A percentile compares a stretch with the other conserved stretches of the same genome.
Conservation (phyloP, 2,888 invertebrate genomes). For the Polylopha cassiicola region DNA sequence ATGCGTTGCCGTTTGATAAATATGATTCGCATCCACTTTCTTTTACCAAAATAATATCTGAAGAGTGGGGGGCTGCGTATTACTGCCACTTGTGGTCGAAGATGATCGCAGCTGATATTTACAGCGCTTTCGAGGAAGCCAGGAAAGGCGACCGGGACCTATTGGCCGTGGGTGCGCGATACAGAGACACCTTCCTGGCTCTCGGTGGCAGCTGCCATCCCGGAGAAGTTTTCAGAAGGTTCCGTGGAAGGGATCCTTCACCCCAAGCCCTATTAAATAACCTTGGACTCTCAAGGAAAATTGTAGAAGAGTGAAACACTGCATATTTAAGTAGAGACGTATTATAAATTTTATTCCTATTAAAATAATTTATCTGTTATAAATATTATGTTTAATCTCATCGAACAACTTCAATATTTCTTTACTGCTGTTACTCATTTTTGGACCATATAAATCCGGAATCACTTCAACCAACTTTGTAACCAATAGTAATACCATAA, state of each 20-base stretch:
- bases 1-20: conserved; percentile 84
- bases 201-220: conserved; percentile 89
- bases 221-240: conserved; percentile 91
- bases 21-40: conserved; percentile 91
- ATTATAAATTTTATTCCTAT: conserved; percentile 17
- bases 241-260: conserved; percentile 94
- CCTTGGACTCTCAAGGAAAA: conserved; percentile 71
- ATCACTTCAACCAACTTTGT: no score
- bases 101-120: conserved; percentile 94
- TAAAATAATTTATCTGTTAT: conserved; percentile 16
- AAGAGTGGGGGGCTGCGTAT: conserved; percentile 91
- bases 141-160: conserved; percentile 70
- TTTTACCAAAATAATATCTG: conserved; percentile 88
- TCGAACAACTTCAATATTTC: no score
- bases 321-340: conserved; percentile 21
- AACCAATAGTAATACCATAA: no score
- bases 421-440: no score
- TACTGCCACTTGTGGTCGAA: conserved; percentile 91
- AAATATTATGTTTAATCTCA: no score
- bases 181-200: conserved; percentile 89
- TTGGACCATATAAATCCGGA: no score
- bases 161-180: conserved; percentile 81
- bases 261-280: conserved; percentile 86
- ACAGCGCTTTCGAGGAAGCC: conserved; percentile 88
- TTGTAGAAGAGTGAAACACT: conserved; percentile 46